These are phyloP conservation scores for Glandiceps talaboti DNA, from an alignment of 53 echinoderm and acorn worm species.

Conservation along the genomic window DNA sequence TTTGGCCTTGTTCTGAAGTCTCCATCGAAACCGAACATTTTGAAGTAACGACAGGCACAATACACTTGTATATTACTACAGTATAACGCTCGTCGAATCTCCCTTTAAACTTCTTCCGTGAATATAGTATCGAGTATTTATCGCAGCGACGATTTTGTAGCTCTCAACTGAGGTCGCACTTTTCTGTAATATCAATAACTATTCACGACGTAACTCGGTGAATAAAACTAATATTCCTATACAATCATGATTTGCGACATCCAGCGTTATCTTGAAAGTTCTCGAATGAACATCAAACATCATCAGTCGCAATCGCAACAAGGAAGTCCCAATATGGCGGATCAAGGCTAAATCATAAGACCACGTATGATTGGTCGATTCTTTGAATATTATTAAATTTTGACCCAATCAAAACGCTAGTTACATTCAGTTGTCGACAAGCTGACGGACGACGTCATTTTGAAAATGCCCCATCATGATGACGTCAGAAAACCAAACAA, in stretches of 20 bases:
- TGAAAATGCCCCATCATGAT: neutral
- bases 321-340: neutral
- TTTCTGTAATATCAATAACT: no score
- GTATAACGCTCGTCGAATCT: neutral
- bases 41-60: neutral
- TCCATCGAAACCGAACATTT: conserved; percentile 88
- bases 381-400: neutral
- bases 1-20: conserved; percentile 71
- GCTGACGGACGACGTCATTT: neutral
- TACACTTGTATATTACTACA: neutral
- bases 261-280: no score
- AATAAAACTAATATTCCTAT: no score
- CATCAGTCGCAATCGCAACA: neutral
- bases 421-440: neutral
- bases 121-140: neutral
- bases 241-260: no score
- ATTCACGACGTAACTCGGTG: no score
- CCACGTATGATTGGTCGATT: neutral
- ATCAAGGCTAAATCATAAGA: neutral
- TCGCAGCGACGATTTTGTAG: neutral
- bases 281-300: neutral
- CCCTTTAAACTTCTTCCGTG: neutral
- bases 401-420: no score
- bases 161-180: neutral
- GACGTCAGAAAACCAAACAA: neutral